A percentile compares a stretch with the other conserved stretches of the same genome.
phyloP scores from a whole-genome alignment of 2,888 invertebrate species.

The Teinopalpus imperialis region DNA sequence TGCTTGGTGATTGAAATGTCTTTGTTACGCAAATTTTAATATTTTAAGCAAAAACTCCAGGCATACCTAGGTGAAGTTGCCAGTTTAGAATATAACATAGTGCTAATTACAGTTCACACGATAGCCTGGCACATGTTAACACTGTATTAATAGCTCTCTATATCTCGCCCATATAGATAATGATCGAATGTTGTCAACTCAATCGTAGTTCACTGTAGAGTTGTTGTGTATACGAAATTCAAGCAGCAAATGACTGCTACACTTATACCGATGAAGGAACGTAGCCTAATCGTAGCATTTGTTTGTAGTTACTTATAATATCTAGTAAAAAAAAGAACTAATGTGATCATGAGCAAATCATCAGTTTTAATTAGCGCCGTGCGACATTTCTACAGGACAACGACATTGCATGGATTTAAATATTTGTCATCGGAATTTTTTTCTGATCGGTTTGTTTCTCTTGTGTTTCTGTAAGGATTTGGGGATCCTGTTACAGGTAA shows the following conservation, averaged over 20 bases:
- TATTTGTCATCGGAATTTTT: conserved; percentile 50
- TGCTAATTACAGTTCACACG: conserved; percentile 14
- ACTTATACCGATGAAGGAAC: too few relatives aligned
- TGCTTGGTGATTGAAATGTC: too few relatives aligned
- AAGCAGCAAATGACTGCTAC: too few relatives aligned
- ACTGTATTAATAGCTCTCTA: conserved; percentile 4
- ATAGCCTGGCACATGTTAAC: neutral
- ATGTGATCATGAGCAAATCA: neutral
- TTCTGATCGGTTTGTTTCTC: conserved; percentile 54
- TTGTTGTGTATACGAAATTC: too few relatives aligned
- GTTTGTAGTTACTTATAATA: too few relatives aligned
- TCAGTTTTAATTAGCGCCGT: too few relatives aligned
- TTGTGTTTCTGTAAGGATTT: neutral
- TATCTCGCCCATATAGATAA: conserved; percentile 4
- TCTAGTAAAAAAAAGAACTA: too few relatives aligned
- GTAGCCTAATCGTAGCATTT: too few relatives aligned
- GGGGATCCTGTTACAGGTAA: too few relatives aligned
- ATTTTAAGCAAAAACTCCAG: too few relatives aligned
- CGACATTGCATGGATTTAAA: conserved; percentile 70
- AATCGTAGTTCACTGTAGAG: conserved; percentile 1
- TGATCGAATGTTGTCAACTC: conserved; percentile 1
- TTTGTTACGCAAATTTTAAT: too few relatives aligned
- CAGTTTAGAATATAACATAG: conserved; percentile 5
- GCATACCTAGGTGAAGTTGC: conserved; percentile 6
- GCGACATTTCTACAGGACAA: conserved; percentile 50